Evolutionary conservation across 2,888 invertebrate species (phyloP), one percentile per base, ranked within the genome.

Genomic region (Cancer borealis): DNA sequence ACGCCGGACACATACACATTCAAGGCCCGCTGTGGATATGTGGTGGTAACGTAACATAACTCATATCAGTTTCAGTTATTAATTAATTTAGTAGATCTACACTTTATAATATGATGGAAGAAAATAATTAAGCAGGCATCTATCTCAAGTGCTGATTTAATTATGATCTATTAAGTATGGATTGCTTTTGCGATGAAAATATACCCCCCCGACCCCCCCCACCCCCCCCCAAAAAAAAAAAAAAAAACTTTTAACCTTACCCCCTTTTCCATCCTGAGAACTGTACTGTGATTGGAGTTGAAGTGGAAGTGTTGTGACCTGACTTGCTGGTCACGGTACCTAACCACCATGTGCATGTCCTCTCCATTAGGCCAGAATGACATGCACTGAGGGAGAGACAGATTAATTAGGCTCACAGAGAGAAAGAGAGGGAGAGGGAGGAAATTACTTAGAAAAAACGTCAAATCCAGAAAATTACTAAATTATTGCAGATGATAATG

Each of bases 291-390:
- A 47, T 97, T 97, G 94, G 96, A 97, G 10, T 98, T 97, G 96
- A 98, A 98, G 17, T 97, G 97, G 96, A 98, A 98, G 96, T 98
- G 98, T 96, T 98, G 98, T 0, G 98, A 98, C 0, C 97, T 97
- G 4, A 98, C 97, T 95, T 97, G 97, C 95, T 98, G 98, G 96
- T 98, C 98, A 92, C 98, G 97, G 96, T 97, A 98, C 96, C 98
- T 98, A 96, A 98, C 98, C 96, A 98, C 98, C 98, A 98, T 98
- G 96, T 97, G 97, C 98, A 98, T 98, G 0, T 98, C 98, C 95
- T 98, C 98, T 0, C 98, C 98, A 96, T 98, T 98, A 0, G 98
- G 98, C 98, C 98, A 98, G 96, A 98, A 98, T 10, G 98, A 97
- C 26, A 97, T 96, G 96, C 97, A 97, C 97, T 97, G 96, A 54